phyloP scores from a whole-genome alignment of 2,113 vertebrate species.

The Pithys albifrons region DNA sequence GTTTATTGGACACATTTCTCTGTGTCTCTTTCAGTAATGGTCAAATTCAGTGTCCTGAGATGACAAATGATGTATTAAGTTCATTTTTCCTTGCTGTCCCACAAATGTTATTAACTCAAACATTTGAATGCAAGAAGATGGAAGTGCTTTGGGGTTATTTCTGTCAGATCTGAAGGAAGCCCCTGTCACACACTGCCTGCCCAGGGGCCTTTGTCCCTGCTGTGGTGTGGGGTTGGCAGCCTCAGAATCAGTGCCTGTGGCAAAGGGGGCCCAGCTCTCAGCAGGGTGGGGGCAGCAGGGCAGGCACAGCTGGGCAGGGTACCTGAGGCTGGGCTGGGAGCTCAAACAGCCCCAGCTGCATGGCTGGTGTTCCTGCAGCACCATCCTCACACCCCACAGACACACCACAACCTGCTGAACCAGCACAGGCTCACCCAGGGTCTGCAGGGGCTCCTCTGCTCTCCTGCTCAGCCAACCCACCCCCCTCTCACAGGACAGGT shows the following conservation, averaged over 20 bases:
- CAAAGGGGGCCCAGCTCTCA: background rate
- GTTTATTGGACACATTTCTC: conserved; percentile 31
- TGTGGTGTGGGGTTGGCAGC: background rate
- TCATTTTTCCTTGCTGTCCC: background rate
- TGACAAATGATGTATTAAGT: conserved; percentile 16
- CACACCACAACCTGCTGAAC: background rate
- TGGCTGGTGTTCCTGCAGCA: background rate
- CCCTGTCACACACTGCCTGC: background rate
- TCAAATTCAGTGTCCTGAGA: background rate
- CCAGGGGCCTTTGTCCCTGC: background rate
- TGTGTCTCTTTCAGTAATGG: background rate
- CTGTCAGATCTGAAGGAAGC: background rate
- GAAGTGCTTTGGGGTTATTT: background rate
- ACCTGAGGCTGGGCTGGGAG: background rate
- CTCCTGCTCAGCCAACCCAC: background rate
- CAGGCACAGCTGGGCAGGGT: background rate
- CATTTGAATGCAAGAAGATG: background rate
- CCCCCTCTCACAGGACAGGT: background rate
- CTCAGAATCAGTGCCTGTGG: accelerated
- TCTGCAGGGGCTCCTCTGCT: background rate
- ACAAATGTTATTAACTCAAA: conserved; percentile 1
- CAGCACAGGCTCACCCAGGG: background rate
- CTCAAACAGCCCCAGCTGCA: background rate
- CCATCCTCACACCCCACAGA: background rate
- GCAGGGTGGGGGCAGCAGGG: background rate